phyloP scores from a whole-genome alignment of 1,140 invertebrate species.

The Phenacoccus solenopsis region DNA sequence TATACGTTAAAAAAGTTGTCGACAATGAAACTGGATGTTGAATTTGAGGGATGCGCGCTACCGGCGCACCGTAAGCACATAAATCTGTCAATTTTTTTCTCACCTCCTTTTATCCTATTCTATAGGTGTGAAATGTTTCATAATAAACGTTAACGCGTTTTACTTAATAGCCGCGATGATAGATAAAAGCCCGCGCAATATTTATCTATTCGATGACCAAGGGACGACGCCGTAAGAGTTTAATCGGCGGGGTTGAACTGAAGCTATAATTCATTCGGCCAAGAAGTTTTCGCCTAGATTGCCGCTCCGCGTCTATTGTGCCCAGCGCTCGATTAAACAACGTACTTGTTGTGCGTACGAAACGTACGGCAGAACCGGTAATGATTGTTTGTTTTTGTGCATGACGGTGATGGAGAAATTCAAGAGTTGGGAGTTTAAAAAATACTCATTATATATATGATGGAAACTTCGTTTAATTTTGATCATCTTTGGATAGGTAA shows the following conservation, averaged over 20 bases:
- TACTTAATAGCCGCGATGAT: constrained; percentile 5
- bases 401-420: no score
- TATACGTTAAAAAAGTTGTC: constrained; percentile 11
- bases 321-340: background rate
- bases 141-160: background rate
- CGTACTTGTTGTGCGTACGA: background rate
- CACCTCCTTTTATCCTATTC: background rate
- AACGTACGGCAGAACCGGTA: background rate
- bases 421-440: no score
- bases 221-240: background rate
- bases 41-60: background rate
- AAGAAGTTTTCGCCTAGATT: background rate
- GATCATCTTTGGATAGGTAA: no score
- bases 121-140: constrained; percentile 7
- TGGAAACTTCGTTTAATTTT: no score
- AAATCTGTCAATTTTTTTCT: constrained; percentile 16
- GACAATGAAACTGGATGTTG: constrained; percentile 11
- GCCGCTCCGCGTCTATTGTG: background rate
- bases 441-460: no score
- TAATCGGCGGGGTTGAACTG: background rate
- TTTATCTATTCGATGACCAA: constrained; percentile 3
- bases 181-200: constrained; percentile 7
- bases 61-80: background rate
- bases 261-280: constrained; percentile 8
- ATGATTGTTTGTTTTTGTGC: background rate